Base-by-base conservation (phyloP, 2,888 invertebrate species). In the Eucriotettix oculatus region DNA sequence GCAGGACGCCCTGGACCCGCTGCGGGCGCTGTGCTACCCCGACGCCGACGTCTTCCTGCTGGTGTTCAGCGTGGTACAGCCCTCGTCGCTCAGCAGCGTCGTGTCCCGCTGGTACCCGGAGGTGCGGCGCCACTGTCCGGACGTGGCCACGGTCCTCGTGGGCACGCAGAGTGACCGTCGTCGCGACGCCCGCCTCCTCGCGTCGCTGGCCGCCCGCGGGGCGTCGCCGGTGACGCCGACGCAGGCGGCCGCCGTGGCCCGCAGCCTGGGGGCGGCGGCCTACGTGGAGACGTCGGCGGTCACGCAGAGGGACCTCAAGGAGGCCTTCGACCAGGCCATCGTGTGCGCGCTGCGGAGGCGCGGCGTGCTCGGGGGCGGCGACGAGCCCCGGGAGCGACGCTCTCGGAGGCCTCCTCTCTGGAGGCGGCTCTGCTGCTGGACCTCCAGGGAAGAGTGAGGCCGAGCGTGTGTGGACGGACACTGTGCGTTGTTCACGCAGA, bases 211-310 rank as follows among this genome's bases (percentile, higher is more conserved):
- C 76, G 74, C 78, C 67, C 81, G 81, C 68, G 83, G 85, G 17
- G 83, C 86, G 73, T 79, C 83, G 66, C 87, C 90, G 42, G 85
- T 93, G 63, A 81, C 85, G 54, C 85, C 85, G 68, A 74, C 77
- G 10, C 86, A 90, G 70, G 92, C 90, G 58, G 81, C 79, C 70
- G 81, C 83, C 61, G 74, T 91, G 69, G 90, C 90, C 44, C 78
- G 83, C 59, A 81, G 84, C 71, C 81, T 92, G 68, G 86, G 86
- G 67, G 90, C 91, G 42, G 83, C 84, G 42, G 72, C 71, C 65
- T 95, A 94, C 74, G 82, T 95, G 63, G 95, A 95, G 74, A 94
- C 94, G 65, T 94, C 94, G 14, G 90, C 95, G 1, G 83, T 92
- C 70, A 94, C 92, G 57, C 80, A 82, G 75, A 86, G 85, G 70